A percentile compares a stretch with the other conserved stretches of the same genome.
Evolutionary conservation across 2,113 vertebrate genomes (phyloP).

Genomic region (Gavia stellata): DNA sequence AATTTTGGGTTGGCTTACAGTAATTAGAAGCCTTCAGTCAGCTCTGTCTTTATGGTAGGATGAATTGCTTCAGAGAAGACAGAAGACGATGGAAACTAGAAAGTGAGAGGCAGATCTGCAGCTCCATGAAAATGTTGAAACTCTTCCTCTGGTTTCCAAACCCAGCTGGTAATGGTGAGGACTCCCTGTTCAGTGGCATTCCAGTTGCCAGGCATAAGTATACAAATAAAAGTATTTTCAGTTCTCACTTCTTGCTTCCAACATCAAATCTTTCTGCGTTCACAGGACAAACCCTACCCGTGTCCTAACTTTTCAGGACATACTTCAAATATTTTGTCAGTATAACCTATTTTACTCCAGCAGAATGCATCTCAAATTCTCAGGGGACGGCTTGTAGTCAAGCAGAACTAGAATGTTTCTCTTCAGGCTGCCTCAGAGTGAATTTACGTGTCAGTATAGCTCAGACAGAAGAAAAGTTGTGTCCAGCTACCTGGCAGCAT

Average conservation of each 20-base stretch:
- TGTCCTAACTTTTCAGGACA: not conserved
- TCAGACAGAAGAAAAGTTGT: not conserved
- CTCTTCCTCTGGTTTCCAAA: not conserved
- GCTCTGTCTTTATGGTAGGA: not conserved
- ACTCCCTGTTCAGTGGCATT: not conserved
- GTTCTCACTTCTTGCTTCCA: not conserved
- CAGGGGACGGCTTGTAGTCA: not conserved
- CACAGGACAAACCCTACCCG: not conserved
- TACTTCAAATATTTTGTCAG: not conserved
- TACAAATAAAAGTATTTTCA: not conserved
- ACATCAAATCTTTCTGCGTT: not conserved
- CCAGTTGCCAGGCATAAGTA: not conserved
- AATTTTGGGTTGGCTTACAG: not conserved
- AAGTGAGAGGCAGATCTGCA: not conserved
- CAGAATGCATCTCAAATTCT: not conserved
- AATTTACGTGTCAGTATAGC: not conserved
- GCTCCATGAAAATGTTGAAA: not conserved
- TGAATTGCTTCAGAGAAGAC: not conserved
- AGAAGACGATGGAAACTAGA: not conserved
- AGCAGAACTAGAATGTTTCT: not conserved
- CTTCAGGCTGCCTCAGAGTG: not conserved
- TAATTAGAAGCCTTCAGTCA: not conserved
- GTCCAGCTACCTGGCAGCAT: not conserved
- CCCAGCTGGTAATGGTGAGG: not conserved
- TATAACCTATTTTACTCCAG: not conserved